Evolutionary conservation across 2,888 invertebrate species (phyloP), one percentile per base, ranked within the genome.

Genomic region (Bruchidius siliquastri): DNA sequence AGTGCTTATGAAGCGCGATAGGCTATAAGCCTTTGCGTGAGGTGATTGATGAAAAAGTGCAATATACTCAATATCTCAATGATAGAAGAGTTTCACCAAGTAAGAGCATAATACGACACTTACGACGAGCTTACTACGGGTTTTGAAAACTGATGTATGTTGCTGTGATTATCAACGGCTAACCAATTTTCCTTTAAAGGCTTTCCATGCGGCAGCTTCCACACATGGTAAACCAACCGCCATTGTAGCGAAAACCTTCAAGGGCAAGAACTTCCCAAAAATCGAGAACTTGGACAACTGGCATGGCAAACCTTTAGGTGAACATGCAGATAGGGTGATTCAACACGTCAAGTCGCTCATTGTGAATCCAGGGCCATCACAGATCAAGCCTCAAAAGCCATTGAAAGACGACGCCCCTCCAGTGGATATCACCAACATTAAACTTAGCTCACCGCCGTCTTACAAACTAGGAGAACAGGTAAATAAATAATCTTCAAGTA

Each of bases 231-330:
- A 92, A 81, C 99, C 99, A 71, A 97, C 98, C 20, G 98, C 97
- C 49, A 89, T 99, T 74, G 88, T 99, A 76, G 97, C 97, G 72
- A 98, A 98, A 88, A 99, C 99, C 0, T 96, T 90, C 87, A 99
- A 99, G 88, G 99, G 99, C 22, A 94, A 91, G 84, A 92, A 92
- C 81, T 96, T 96, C 88, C 92, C 93, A 68, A 92, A 92, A 72
- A 96, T 99, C 83, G 98, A 98, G 86, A 95, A 99, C 86, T 81
- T 91, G 79, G 95, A 97, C 74, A 96, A 97, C 87, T 99, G 98
- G 98, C 99, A 99, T 85, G 99, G 99, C 72, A 99, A 99, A 87
- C 93, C 99, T 0, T 87, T 99, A 74, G 98, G 97, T 0, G 92
- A 90, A 72, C 93, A 95, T 76, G 91, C 94, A 0, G 92, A 92